Base-by-base conservation (phyloP, 2,113 vertebrate genomes). In the Boleophthalmus pectinirostris region DNA sequence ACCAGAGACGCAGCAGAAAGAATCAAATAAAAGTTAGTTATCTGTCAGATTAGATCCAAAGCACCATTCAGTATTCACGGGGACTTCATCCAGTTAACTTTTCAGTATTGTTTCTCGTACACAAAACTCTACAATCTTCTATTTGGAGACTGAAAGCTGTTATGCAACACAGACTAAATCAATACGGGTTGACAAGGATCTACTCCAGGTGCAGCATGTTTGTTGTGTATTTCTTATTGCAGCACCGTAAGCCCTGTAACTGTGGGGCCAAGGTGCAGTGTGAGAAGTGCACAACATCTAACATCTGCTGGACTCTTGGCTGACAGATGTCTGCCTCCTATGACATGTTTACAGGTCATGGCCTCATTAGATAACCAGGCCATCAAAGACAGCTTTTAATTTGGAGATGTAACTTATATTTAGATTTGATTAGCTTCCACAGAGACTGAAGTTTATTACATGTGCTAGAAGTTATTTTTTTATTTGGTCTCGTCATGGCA, bases 351-450 rank as follows among this genome's bases (percentile, higher is more conserved):
- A 87, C 79, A 85, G 81, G 79, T 85, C 84, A 78, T 69, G 83
- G 85, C 90, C 81, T 84, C 75, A 90, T 80, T 90, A 78, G 80
- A 83, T 78, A 89, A 86, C 38, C 84, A 75, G 86, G 88, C 79
- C 78, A n/a, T 18, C 3, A 69, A 63, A 74, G 25, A 70, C 67
- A 70, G 69, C 23, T 72, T 78, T 74, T 38, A 24, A 66, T 79
- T 74, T 72, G 15, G 21, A 61, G 57, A 61, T 53, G 43, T 65
- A 21, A 64, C 69, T 58, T 33, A 65, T 63, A 16, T 69, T 43
- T 0, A 47, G 38, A 47, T 61, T 68, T 15, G 13, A 23, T 12
- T 16, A 1, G 53, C 75, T 18, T 24, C 66, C 43, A 69, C 33
- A 64, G 69, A 78, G 68, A 60, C 15, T 0, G 23, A 61, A 61